Percentiles rank a stretch among this genome's conserved stretches.
These are phyloP conservation scores for Antitype chi DNA, from an alignment of 2,888 invertebrate genomes.

Conservation along the genomic window DNA sequence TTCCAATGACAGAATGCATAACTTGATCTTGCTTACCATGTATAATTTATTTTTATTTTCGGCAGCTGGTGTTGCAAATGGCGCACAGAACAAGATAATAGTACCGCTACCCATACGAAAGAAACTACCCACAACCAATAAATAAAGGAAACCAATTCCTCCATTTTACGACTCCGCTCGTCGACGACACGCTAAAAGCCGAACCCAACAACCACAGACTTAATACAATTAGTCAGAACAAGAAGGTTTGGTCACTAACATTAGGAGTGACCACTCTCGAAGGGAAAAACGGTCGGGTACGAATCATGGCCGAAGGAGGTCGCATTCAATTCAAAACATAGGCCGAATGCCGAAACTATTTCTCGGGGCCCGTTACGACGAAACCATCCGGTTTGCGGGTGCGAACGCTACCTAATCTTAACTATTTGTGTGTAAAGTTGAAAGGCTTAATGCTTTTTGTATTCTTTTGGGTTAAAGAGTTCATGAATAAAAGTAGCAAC, in stretches of 20 bases:
- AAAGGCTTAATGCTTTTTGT: constrained; percentile 58
- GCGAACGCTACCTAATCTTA: constrained; percentile 58
- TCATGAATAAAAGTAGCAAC: constrained; percentile 44
- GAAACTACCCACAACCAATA: constrained; percentile 46
- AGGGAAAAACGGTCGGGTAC: constrained; percentile 59
- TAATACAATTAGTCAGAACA: constrained; percentile 70
- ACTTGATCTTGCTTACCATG: neutral
- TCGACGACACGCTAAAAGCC: constrained; percentile 60
- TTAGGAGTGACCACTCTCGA: constrained; percentile 56
- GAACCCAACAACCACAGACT: constrained; percentile 61
- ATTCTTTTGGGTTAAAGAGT: constrained; percentile 55
- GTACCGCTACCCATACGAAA: neutral
- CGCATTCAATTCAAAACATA: constrained; percentile 62
- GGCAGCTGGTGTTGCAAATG: neutral
- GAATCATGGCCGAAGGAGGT: constrained; percentile 45
- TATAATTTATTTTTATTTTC: neutral
- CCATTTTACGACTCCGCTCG: constrained; percentile 50
- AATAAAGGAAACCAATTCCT: constrained; percentile 42
- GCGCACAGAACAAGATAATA: neutral
- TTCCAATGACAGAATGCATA: neutral
- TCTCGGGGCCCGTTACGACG: constrained; percentile 55
- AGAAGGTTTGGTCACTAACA: constrained; percentile 56
- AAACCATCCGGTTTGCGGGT: constrained; percentile 58
- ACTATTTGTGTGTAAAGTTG: constrained; percentile 65
- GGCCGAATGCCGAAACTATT: constrained; percentile 64